A percentile compares a stretch with the other conserved stretches of the same genome.
These are phyloP conservation scores for Micoletzkya japonica DNA, from an alignment of 2,888 invertebrate genomes.

Conservation along the genomic window DNA sequence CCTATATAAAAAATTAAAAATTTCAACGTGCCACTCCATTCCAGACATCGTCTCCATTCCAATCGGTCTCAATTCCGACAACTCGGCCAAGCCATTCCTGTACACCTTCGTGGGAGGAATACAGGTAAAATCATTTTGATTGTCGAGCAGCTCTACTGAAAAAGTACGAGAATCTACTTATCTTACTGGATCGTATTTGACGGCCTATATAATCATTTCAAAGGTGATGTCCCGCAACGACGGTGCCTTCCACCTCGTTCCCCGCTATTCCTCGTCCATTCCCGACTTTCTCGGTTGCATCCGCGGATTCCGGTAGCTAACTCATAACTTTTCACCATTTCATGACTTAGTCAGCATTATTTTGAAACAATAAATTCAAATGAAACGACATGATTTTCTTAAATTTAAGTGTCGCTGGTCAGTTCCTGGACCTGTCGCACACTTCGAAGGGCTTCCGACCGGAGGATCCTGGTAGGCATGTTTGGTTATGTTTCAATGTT, in stretches of 20 bases:
- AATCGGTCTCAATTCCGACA: slow-evolving; percentile 28
- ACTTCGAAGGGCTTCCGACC: slow-evolving; percentile 29
- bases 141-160: neutral
- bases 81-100: slow-evolving; percentile 19
- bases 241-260: slow-evolving; percentile 30
- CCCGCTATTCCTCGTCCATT: slow-evolving; percentile 46
- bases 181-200: neutral
- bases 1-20: too few species aligned
- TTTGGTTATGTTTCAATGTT: neutral
- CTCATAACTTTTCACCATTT: neutral
- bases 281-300: slow-evolving; percentile 54
- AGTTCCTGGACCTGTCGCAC: slow-evolving; percentile 35
- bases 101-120: slow-evolving; percentile 34
- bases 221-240: slow-evolving; percentile 8
- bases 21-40: too few species aligned
- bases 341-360: neutral
- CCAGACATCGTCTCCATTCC: slow-evolving; percentile 35
- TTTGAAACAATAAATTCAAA: too few species aligned
- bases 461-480: slow-evolving; percentile 22
- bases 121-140: neutral
- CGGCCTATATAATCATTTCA: neutral
- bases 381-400: too few species aligned
- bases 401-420: slow-evolving; percentile 32
- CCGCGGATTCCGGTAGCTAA: slow-evolving; percentile 43
- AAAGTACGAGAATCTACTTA: neutral